Base-by-base conservation (phyloP, 2,797 vertebrate species). In the Poeciliopsis infans region DNA sequence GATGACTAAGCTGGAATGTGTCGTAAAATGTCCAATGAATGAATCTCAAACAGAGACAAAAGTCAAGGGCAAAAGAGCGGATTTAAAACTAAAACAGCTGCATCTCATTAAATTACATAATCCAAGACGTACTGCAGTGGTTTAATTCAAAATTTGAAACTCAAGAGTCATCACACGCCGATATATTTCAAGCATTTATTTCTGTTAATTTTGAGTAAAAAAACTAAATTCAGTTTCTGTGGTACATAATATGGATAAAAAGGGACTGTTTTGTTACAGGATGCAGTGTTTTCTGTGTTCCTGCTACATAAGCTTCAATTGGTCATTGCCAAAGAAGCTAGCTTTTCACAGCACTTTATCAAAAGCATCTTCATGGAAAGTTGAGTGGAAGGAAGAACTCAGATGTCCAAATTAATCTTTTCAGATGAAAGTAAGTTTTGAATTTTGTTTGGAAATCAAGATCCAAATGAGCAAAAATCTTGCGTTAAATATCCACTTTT, bases 61-160 rank as follows among this genome's bases (percentile, higher is more conserved):
- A 84, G 74, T 64, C 25, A 80, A 61, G 71, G 25, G 36, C 7
- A n/a, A n/a, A 39, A 43, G 41, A 45, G 20, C 20, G 0, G 85
- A 87, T 68, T 74, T 28, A 76, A 89, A 91, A 80, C 81, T 87
- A 64, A 79, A 90, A 71, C 68, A 28, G 68, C 25, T 71, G 68
- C 41, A 71, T 71, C 68, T 46, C 25, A 39, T 41, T 68, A 68
- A 68, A 68, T 25, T 68, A 41, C 18, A 68, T 68, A 1, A 39
- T 20, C 6, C n/a, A 46, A 69, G n/a, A 69, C 12, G 12, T 39
- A 43, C 41, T 69, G 41, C 12, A 69, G 23, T n/a, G 23, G n/a
- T 69, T 45, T 69, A 43, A 39, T 69, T 43, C 39, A 41, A 68
- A 68, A n/a, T 41, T 0, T 12, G 8, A 68, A 68, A 43, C 36